Evolutionary conservation across 2,888 invertebrate species (phyloP).

Genomic region (Drosophila silvestris): DNA sequence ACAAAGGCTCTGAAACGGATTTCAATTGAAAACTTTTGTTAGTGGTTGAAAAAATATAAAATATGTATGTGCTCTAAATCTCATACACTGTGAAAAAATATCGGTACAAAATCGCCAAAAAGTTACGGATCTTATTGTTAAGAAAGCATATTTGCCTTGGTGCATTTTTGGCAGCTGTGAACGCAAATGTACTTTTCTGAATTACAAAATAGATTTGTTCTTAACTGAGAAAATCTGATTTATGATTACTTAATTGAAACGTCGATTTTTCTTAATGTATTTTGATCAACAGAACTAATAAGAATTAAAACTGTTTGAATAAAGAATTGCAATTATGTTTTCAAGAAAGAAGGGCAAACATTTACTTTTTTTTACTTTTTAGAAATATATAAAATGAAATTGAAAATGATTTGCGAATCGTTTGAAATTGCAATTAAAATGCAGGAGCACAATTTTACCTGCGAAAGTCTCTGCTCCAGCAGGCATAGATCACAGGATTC

Average conservation of each 20-base stretch:
- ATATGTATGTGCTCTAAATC: background rate
- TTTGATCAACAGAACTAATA: background rate
- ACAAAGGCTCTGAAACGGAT: constrained; percentile 93
- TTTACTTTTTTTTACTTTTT: background rate
- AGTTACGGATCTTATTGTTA: no score
- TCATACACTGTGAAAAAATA: background rate
- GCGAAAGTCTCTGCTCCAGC: constrained; percentile 98
- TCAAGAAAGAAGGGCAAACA: background rate
- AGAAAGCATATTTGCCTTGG: background rate
- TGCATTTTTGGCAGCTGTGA: background rate
- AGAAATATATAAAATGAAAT: background rate
- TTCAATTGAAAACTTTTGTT: constrained; percentile 3
- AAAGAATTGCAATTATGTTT: background rate
- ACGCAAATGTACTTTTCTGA: background rate
- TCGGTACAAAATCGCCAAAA: background rate
- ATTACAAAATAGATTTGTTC: background rate
- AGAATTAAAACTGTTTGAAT: background rate
- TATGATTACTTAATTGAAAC: background rate
- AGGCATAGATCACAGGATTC: constrained; percentile 99
- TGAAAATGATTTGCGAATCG: background rate
- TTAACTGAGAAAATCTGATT: background rate
- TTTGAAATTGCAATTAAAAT: background rate
- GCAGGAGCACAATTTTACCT: constrained; percentile 87
- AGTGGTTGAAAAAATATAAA: background rate
- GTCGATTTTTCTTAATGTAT: background rate